Evolutionary conservation across 2,888 invertebrate genomes (phyloP), one percentile per base, ranked within the genome.

Genomic region (Lasioglossum malachurum): DNA sequence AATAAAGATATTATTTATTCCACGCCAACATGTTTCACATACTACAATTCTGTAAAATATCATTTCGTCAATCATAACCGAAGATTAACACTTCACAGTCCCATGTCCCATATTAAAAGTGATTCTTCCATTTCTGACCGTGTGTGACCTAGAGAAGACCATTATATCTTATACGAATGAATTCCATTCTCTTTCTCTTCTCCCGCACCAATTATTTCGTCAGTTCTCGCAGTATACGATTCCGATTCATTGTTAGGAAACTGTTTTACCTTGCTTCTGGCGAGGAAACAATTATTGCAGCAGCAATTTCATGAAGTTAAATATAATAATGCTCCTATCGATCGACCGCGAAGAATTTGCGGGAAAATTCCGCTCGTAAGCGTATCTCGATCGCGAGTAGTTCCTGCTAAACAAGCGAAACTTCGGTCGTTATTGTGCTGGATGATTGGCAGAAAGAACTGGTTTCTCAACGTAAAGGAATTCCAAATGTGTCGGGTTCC

Each of bases 381-480:
- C 60, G 78, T n/a, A 27, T 71, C 74, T 64, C 57, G 49, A 44
- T 31, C 64, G 64, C 75, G 80, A 83, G 83, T 82, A 78, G 75
- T 87, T 87, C 57, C 49, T 41, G 53, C 64, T 44, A 49, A 78
- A 87, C 75, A 83, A 80, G 72, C 49, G 49, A 19, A 87, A 83
- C 75, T 86, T 82, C 46, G 57, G 41, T 64, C 78, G 75, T 86
- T 80, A 80, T 76, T 71, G 27, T 46, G 69, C 41, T 53, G 27
- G 64, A 75, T 82, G 82, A 86, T 82, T 80, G 77, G 82, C 75
- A 53, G 75, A 86, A 64, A 79, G 73, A 86, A 79, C 74, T 74
- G 77, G 31, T 86, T 79, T 60, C 67, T 19, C n/a, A 60, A 19
- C 57, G 69, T n/a, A 60, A 86, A 69, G 73, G 72, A 64, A 67